Percentiles rank a stretch among this genome's conserved stretches.
Evolutionary conservation across 2,888 invertebrate genomes (phyloP).

Genomic region (Catocala fraxini): DNA sequence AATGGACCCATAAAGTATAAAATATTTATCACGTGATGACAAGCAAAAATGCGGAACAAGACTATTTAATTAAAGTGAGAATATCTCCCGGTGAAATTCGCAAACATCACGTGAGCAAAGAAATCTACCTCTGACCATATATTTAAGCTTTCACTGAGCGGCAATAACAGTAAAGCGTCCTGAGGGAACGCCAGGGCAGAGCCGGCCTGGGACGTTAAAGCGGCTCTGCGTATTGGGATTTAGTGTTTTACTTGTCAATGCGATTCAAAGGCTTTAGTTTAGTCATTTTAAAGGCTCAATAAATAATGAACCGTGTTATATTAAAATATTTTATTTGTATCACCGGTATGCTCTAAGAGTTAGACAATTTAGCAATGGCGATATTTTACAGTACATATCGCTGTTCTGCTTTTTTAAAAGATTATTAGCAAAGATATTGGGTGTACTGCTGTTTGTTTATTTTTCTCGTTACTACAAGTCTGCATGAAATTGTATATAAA

Average conservation of each 20-base stretch:
- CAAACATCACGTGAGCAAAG: conserved; percentile 55
- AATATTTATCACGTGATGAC: neutral
- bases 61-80: conserved; percentile 59
- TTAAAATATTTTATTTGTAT: too few relatives aligned
- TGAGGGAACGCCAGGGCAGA: conserved; percentile 60
- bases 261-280: too few relatives aligned
- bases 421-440: too few relatives aligned
- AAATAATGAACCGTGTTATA: too few relatives aligned
- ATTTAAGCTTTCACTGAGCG: conserved; percentile 68
- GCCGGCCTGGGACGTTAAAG: conserved; percentile 34
- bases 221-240: neutral
- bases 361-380: too few relatives aligned
- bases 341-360: too few relatives aligned
- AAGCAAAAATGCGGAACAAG: conserved; percentile 25
- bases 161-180: conserved; percentile 79
- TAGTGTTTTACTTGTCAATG: neutral
- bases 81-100: conserved; percentile 48
- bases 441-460: too few relatives aligned
- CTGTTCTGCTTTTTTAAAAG: too few relatives aligned
- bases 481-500: too few relatives aligned
- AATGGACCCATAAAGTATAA: neutral
- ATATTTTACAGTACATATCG: too few relatives aligned
- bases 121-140: conserved; percentile 68
- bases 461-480: too few relatives aligned
- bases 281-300: too few relatives aligned